Evolutionary conservation across 1,140 invertebrate genomes (phyloP).

Genomic region (Zaprionus ghesquierei): DNA sequence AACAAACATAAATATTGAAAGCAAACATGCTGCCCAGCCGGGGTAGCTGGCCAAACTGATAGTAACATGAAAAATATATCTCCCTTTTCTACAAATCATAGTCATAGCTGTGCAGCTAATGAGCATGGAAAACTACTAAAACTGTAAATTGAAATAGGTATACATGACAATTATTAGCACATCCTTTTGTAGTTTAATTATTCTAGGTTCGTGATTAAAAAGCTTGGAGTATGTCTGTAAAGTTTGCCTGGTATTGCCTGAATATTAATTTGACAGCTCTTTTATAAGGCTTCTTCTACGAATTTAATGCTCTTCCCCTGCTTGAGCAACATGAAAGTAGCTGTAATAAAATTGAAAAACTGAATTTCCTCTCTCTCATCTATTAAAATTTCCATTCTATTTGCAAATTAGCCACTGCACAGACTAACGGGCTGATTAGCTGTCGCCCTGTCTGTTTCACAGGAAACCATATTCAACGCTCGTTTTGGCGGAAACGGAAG

Average conservation of each 20-base stretch:
- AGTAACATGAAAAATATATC: background rate
- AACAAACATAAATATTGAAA: constrained; percentile 39
- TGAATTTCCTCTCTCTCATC: background rate
- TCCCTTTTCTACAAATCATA: background rate
- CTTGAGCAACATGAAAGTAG: background rate
- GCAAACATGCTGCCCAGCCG: background rate
- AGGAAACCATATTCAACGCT: constrained; percentile 25
- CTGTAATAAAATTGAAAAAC: constrained; percentile 62
- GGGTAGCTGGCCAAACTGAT: background rate
- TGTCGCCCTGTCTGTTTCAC: constrained; percentile 30
- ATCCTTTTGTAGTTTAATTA: background rate
- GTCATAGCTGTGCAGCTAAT: background rate
- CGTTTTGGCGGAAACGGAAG: constrained; percentile 40
- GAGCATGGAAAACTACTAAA: background rate
- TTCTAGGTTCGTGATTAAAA: background rate
- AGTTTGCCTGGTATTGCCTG: background rate
- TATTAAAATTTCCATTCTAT: constrained; percentile 27
- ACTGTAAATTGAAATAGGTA: background rate
- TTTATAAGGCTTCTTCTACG: too few species aligned
- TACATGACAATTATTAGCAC: background rate
- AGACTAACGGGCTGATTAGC: constrained; percentile 52
- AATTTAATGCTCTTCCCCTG: constrained; percentile 1
- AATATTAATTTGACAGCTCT: background rate
- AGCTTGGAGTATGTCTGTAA: background rate
- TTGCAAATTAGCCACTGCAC: constrained; percentile 68